Evolutionary conservation across 2,797 vertebrate genomes (phyloP), one percentile per base, ranked within the genome.

Genomic region (Sus cebifrons): DNA sequence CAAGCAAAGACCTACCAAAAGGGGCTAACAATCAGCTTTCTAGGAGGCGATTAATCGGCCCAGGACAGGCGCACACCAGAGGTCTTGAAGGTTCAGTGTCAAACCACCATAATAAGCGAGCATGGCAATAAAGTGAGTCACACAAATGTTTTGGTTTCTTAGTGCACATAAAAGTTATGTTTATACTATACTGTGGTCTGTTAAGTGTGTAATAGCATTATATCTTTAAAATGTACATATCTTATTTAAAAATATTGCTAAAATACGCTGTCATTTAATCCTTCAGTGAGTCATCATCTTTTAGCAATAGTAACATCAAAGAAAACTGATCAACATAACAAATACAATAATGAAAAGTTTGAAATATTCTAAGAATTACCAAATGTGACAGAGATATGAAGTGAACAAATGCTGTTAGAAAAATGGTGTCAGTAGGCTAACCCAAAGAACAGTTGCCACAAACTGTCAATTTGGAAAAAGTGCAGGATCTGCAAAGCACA

Each of bases 21-120:
- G 6, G 71, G 36, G 5, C 15, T 88, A 91, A 78, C 32, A 96
- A 64, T 77, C 18, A 91, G 58, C 49, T 65, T 91, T 84, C 25
- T 32, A 77, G 79, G 71, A 94, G 85, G 27, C 70, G 21, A 58
- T 15, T 89, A 85, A 91, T 64, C 75, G n/a, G 58, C 79, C 29
- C 58, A 64, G 16, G 14, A 58, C 13, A 36, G 54, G 21, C 7
- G 23, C 1, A 36, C 14, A n/a, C 32, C 32, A 32, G n/a, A 58
- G 77, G 58, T 23, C 32, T 0, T 36, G 20, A 9, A 13, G 77
- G 7, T 79, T 79, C 29, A 78, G 77, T 58, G 32, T n/a, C 54
- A 79, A 54, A 79, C 54, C n/a, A 79, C 54, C 36, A 20, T n/a
- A 79, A 58, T 36, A 58, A 58, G 13, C 7, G 54, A 58, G 36